Evolutionary conservation across 2,797 vertebrate genomes (phyloP).

Genomic region (Holocentrus rufus): DNA sequence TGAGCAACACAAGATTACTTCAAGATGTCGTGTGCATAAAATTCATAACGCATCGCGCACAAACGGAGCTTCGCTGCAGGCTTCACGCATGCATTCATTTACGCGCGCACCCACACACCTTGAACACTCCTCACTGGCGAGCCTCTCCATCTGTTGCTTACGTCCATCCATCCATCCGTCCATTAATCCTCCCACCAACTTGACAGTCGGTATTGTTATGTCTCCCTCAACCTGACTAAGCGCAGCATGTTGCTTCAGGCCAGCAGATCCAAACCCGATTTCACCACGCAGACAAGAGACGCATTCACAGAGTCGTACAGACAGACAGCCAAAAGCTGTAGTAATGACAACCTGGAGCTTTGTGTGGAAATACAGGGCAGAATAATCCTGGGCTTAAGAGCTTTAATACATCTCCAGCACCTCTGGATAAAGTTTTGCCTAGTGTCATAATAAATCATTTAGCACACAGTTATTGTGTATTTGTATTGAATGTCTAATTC

Average conservation of each 20-base stretch:
- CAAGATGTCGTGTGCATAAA: constrained; percentile 68
- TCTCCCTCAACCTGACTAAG: constrained; percentile 20
- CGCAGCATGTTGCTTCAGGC: constrained; percentile 23
- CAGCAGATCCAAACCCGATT: constrained; percentile 49
- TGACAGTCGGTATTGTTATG: background rate
- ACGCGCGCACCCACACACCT: constrained; percentile 10
- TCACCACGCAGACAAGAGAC: constrained; percentile 3
- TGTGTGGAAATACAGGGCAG: background rate
- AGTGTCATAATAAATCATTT: constrained; percentile 9
- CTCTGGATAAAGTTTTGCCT: constrained; percentile 3
- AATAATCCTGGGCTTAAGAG: constrained; percentile 11
- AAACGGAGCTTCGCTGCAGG: constrained; percentile 13
- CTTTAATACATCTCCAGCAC: background rate
- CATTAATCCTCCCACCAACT: background rate
- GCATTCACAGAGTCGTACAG: constrained; percentile 4
- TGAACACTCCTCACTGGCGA: constrained; percentile 24
- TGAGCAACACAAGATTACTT: constrained; percentile 72
- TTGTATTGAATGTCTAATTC: constrained; percentile 1
- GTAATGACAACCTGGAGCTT: constrained; percentile 20
- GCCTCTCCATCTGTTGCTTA: background rate
- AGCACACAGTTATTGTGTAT: background rate
- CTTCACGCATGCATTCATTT: constrained; percentile 12
- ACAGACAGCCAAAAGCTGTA: background rate
- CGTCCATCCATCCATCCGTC: constrained; percentile 4
- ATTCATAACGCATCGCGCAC: constrained; percentile 41